Percentiles rank a stretch among this genome's conserved stretches.
Conservation (phyloP, 2,113 vertebrate genomes). For the Rhinoptilus africanus region DNA sequence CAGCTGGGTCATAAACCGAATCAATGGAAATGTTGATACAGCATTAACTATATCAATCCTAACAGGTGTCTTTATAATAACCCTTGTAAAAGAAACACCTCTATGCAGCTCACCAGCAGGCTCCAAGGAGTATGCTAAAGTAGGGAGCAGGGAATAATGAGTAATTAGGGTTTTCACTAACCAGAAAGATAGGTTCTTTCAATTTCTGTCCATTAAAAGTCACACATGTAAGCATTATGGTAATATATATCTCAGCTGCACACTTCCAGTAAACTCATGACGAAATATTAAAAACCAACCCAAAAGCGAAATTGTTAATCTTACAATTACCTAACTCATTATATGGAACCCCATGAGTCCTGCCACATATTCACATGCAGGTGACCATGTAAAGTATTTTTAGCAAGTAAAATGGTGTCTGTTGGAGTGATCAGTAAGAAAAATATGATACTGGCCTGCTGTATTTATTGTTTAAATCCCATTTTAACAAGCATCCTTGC, state of each 20-base stretch:
- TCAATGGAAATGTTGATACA: constrained; percentile 79
- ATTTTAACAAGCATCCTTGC: neutral
- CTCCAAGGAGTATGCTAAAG: constrained; percentile 33
- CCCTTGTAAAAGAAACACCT: constrained; percentile 76
- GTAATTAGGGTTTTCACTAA: constrained; percentile 41
- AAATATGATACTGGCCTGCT: neutral
- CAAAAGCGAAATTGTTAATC: constrained; percentile 4
- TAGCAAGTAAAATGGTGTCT: neutral
- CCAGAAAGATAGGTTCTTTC: constrained; percentile 46
- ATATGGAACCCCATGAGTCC: neutral
- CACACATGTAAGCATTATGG: neutral
- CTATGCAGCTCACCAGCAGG: constrained; percentile 29
- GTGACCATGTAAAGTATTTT: neutral
- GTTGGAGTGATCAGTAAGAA: neutral
- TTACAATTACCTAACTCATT: constrained; percentile 5
- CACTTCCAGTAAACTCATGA: constrained; percentile 15
- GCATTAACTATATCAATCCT: constrained; percentile 68
- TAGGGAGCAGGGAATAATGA: constrained; percentile 46
- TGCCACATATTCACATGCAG: neutral
- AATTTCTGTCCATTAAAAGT: constrained; percentile 31
- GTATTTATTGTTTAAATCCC: neutral
- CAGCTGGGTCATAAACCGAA: constrained; percentile 81
- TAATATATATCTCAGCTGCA: constrained; percentile 7
- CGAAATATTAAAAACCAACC: neutral
- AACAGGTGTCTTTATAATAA: constrained; percentile 76